Evolutionary conservation across 2,888 invertebrate genomes (phyloP).

Genomic region (Drosophila picticornis): DNA sequence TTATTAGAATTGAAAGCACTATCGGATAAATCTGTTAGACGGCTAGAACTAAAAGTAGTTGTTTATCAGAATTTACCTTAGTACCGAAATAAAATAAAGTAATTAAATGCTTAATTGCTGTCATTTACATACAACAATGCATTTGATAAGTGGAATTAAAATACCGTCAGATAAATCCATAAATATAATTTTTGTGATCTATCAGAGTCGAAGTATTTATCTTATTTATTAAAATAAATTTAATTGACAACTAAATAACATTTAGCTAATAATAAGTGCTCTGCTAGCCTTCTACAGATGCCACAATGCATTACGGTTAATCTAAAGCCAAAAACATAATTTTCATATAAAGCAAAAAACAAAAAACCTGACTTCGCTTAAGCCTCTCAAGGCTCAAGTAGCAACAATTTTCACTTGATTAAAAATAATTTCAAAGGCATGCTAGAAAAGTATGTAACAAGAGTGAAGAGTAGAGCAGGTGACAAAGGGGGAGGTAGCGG

Average conservation of each 20-base stretch:
- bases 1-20: background rate
- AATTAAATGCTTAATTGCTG: background rate
- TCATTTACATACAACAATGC: background rate
- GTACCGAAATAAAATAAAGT: background rate
- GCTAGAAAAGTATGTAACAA: conserved; percentile 5
- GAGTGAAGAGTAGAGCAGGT: conserved; percentile 25
- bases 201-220: no score
- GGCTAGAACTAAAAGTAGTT: no score
- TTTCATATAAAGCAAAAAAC: background rate
- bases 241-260: no score
- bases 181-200: background rate
- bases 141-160: background rate
- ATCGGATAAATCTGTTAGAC: background rate
- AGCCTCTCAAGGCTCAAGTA: conserved; percentile 50
- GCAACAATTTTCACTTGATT: conserved; percentile 62
- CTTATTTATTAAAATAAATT: no score
- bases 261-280: background rate
- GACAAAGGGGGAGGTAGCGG: background rate
- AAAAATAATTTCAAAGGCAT: conserved; percentile 51
- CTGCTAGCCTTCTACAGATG: background rate
- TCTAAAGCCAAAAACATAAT: background rate
- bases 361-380: conserved; percentile 14
- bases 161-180: background rate
- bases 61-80: background rate
- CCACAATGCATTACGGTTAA: background rate